These are phyloP conservation scores for Andricus grossulariae DNA, from an alignment of 1,140 invertebrate species.

Conservation along the genomic window DNA sequence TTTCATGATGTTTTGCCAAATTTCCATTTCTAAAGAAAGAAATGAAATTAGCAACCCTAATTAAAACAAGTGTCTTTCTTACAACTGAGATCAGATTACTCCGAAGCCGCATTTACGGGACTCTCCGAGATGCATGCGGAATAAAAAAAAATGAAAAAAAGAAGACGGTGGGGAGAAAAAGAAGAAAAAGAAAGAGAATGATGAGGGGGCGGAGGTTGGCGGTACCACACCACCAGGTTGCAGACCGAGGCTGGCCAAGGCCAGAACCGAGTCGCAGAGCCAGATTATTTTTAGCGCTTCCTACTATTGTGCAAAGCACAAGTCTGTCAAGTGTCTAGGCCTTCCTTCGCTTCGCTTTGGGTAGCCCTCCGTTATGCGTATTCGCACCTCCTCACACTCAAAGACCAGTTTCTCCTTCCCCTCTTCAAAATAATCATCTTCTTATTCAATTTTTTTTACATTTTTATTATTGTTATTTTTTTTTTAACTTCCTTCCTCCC, in stretches of 20 bases:
- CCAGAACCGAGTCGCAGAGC: slow-evolving; percentile 57
- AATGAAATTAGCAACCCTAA: slow-evolving; percentile 7
- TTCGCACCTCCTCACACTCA: slow-evolving; percentile 14
- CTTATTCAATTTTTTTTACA: background rate
- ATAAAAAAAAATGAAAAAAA: background rate
- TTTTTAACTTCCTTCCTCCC: background rate
- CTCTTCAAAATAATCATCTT: slow-evolving; percentile 4
- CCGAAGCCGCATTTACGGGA: slow-evolving; percentile 8
- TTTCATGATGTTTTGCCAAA: too few species aligned
- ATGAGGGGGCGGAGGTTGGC: slow-evolving; percentile 37
- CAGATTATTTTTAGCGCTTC: slow-evolving; percentile 64
- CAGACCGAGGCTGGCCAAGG: slow-evolving; percentile 60
- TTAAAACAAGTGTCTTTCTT: slow-evolving; percentile 19
- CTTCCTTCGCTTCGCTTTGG: slow-evolving; percentile 37
- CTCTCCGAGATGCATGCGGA: background rate
- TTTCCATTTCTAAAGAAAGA: background rate
- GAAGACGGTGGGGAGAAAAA: background rate
- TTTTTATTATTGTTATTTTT: background rate
- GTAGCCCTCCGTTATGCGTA: slow-evolving; percentile 44
- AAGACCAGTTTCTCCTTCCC: slow-evolving; percentile 12
- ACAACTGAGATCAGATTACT: slow-evolving; percentile 19
- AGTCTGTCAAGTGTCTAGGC: slow-evolving; percentile 64
- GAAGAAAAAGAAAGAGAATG: background rate
- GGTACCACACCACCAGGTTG: slow-evolving; percentile 52
- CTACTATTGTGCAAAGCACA: slow-evolving; percentile 63